Conservation (phyloP, 2,113 vertebrate genomes). For the Alethe castanea region DNA sequence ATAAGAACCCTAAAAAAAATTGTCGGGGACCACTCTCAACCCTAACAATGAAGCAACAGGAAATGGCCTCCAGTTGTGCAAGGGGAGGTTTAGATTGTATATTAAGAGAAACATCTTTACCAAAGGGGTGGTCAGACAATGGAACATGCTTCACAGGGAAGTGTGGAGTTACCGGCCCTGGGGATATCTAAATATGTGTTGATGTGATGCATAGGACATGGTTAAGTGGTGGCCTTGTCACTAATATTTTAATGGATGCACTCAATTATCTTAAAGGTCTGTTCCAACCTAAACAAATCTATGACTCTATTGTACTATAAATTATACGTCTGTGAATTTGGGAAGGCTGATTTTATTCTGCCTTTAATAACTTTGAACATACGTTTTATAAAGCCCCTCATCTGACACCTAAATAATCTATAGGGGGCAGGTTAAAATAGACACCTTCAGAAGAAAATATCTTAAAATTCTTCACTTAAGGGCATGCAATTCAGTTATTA, state of each 20-base stretch:
- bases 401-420: background rate
- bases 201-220: fast-evolving
- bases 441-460: background rate
- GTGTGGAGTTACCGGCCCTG: background rate
- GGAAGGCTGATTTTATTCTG: background rate
- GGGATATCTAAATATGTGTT: background rate
- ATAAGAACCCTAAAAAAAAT: too few relatives aligned
- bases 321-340: background rate
- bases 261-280: background rate
- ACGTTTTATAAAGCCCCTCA: background rate
- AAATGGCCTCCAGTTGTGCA: background rate
- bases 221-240: background rate
- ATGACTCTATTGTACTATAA: background rate
- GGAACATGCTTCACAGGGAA: background rate
- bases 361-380: background rate
- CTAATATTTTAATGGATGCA: background rate
- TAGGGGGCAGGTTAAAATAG: background rate
- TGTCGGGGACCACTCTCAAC: too few relatives aligned
- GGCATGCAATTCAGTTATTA: background rate
- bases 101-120: background rate
- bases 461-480: background rate
- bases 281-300: background rate
- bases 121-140: background rate
- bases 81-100: background rate
- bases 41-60: background rate